Conservation (phyloP, 2,797 vertebrate species). For the Sebastes elongatus region DNA sequence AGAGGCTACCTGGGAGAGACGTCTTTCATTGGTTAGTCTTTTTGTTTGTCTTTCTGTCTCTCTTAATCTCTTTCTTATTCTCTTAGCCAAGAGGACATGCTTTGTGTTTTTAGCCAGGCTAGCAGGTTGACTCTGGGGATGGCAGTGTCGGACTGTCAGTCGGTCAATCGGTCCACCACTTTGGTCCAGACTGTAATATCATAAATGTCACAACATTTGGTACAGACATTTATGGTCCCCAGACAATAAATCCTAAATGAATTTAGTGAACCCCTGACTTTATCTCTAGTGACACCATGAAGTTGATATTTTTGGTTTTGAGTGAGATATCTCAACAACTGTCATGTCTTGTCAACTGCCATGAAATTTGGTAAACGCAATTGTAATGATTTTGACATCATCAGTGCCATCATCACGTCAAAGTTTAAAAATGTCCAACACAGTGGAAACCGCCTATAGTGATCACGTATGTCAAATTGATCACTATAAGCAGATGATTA, state of each 20-base stretch:
- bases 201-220: not conserved
- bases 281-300: not conserved
- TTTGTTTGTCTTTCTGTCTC: slow-evolving; percentile 1
- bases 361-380: not conserved
- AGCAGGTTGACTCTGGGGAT: not conserved
- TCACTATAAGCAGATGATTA: too few relatives aligned
- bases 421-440: not conserved
- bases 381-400: not conserved
- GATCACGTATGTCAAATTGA: too few relatives aligned
- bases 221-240: not conserved
- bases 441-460: too few relatives aligned
- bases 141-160: not conserved
- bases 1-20: slow-evolving; percentile 96
- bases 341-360: not conserved
- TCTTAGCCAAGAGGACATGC: not conserved
- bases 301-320: not conserved
- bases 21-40: slow-evolving; percentile 92
- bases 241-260: not conserved
- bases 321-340: not conserved
- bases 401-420: not conserved
- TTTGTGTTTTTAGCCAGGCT: not conserved
- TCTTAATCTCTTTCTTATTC: not conserved
- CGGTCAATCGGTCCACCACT: not conserved
- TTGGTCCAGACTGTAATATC: not conserved
- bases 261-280: not conserved